phyloP scores from a whole-genome alignment of 2,888 invertebrate genomes.

The Molanna angustata region DNA sequence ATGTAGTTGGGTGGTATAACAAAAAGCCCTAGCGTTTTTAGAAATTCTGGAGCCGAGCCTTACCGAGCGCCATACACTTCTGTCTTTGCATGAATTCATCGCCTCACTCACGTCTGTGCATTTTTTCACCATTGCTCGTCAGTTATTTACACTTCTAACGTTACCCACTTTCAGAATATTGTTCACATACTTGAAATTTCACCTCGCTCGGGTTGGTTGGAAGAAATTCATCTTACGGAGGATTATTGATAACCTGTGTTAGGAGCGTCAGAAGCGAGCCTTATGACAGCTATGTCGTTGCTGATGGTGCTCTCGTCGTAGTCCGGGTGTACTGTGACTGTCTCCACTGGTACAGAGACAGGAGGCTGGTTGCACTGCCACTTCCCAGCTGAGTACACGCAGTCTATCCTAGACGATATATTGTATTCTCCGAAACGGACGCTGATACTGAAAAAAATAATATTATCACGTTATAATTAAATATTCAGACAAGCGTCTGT shows the following conservation, averaged over 20 bases:
- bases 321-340: conserved; percentile 43
- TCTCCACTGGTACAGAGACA: conserved; percentile 43
- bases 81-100: no score
- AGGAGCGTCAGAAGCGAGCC: conserved; percentile 41
- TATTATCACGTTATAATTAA: background rate
- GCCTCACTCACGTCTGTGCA: no score
- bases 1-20: no score
- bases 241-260: conserved; percentile 39
- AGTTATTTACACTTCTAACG: no score
- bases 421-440: conserved; percentile 51
- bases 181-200: no score
- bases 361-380: conserved; percentile 45
- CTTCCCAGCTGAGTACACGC: conserved; percentile 39
- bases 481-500: background rate
- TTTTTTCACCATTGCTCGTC: no score
- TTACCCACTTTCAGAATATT: no score
- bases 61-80: no score
- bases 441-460: conserved; percentile 26
- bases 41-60: no score
- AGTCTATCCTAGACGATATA: conserved; percentile 43
- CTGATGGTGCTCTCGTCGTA: conserved; percentile 37
- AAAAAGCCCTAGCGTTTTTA: no score
- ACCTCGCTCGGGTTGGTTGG: no score
- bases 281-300: conserved; percentile 50
- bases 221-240: no score